phyloP scores from a whole-genome alignment of 2,888 invertebrate species.

The Drepana falcataria region DNA sequence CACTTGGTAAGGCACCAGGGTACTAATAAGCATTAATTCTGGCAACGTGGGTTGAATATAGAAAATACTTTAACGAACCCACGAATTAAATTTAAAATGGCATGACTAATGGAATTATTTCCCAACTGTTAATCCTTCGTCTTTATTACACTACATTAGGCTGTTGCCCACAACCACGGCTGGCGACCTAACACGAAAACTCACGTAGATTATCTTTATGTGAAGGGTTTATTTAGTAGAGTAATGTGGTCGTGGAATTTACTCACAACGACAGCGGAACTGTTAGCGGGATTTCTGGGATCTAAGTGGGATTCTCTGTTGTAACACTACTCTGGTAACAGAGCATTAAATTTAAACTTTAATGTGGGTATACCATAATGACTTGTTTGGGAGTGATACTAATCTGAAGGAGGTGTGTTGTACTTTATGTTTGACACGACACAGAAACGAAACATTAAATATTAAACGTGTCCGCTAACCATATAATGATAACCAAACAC shows the following conservation, averaged over 20 bases:
- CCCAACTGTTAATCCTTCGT: neutral
- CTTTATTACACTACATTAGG: constrained; percentile 5
- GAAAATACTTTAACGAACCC: neutral
- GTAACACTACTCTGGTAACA: constrained; percentile 13
- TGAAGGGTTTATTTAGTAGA: constrained; percentile 23
- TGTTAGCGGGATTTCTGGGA: constrained; percentile 6
- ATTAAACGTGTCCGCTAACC: neutral
- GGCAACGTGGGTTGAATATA: neutral
- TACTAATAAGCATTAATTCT: neutral
- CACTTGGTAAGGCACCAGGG: neutral
- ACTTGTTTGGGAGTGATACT: constrained; percentile 11
- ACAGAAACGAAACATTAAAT: no score
- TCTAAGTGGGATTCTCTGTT: constrained; percentile 23
- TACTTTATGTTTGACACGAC: neutral
- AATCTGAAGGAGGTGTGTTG: constrained; percentile 8
- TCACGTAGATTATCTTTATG: constrained; percentile 24
- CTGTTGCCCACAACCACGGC: constrained; percentile 15
- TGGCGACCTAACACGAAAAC: constrained; percentile 21
- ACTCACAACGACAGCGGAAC: constrained; percentile 1
- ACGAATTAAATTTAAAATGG: no score
- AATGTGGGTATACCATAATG: constrained; percentile 14
- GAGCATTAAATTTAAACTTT: constrained; percentile 29
- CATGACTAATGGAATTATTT: no score
- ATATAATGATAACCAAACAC: no score
- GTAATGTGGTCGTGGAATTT: constrained; percentile 3